These are phyloP conservation scores for Pantelozetes paolii DNA, from an alignment of 2,888 invertebrate species.

Conservation along the genomic window DNA sequence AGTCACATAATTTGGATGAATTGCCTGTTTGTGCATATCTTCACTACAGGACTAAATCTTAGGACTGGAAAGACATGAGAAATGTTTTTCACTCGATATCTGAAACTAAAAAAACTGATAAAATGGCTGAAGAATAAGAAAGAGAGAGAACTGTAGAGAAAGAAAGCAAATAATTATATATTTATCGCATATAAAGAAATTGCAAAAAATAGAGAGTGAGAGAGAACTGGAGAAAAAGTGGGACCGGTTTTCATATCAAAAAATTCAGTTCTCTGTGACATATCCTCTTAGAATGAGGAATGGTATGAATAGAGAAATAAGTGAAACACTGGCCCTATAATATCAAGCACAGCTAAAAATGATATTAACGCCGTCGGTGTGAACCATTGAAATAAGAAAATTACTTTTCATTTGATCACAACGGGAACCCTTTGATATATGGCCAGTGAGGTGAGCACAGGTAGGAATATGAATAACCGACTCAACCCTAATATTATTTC, in stretches of 20 bases:
- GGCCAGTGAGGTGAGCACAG: background rate
- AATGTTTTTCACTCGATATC: constrained; percentile 9
- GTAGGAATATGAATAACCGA: background rate
- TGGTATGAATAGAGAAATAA: background rate
- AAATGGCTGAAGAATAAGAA: constrained; percentile 28
- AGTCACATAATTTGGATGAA: background rate
- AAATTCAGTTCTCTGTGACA: constrained; percentile 23
- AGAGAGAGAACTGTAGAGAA: constrained; percentile 2
- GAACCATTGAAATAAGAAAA: constrained; percentile 6
- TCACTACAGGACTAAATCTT: background rate
- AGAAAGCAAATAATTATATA: constrained; percentile 19
- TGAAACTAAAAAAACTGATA: constrained; percentile 18
- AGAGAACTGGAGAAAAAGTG: background rate
- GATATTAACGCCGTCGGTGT: constrained; percentile 7
- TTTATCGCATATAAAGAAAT: constrained; percentile 28
- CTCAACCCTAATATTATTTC: background rate
- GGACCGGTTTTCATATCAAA: constrained; percentile 26
- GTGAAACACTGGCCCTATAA: constrained; percentile 31
- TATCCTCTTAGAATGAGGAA: constrained; percentile 21
- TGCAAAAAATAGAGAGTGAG: constrained; percentile 5
- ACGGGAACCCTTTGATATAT: constrained; percentile 30
- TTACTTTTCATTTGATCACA: constrained; percentile 1
- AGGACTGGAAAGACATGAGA: constrained; percentile 7
- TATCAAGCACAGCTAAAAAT: constrained; percentile 24
- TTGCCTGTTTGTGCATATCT: constrained; percentile 15